Evolutionary conservation across 1,140 invertebrate genomes (phyloP), one percentile per base, ranked within the genome.

Genomic region (Andrena cerasifolii): DNA sequence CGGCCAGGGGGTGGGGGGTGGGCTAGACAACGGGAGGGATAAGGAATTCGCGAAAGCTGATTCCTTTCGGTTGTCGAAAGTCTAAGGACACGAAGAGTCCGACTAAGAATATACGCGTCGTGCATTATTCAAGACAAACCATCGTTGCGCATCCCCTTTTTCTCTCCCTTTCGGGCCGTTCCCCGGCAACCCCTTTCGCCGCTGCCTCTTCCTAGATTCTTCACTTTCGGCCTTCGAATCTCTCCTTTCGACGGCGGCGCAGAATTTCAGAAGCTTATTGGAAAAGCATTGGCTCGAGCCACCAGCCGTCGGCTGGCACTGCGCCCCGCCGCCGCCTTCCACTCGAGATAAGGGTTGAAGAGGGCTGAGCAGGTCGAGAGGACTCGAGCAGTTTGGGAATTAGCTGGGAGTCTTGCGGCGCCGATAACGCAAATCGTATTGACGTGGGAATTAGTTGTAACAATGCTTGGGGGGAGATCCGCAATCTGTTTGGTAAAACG

Each of bases 221-320:
- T 12, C 31, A 14, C 59, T 68, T n/a, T 58, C 33, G 51, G 31
- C 26, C 59, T 49, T 33, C 36, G 45, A 71, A 71, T 33, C 54
- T 72, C 73, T 56, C 66, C 45, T 67, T n/a, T 53, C 21, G 68
- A 49, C 65, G 26, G 43, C 66, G 6, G 28, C 84, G 76, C 79
- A 71, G 80, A 83, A 83, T 82, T 82, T 78, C 74, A 47, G 47
- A 61, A 73, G 62, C 74, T 83, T 83, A 83, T 83, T 82, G 81
- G 75, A 73, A 83, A 82, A 78, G 56, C 80, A 73, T 82, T 63
- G 45, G 43, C 62, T 66, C 28, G 67, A 31, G 71, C 47, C 36
- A 40, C 36, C 10, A 53, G 12, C n/a, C 40, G 58, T 47, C 74
- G 75, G 63, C 51, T 78, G 81, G 73, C 80, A 72, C 24, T 47